These are phyloP conservation scores for Palythoa heliodiscus DNA, from an alignment of 92 coral and sea anemone genomes.

Conservation along the genomic window DNA sequence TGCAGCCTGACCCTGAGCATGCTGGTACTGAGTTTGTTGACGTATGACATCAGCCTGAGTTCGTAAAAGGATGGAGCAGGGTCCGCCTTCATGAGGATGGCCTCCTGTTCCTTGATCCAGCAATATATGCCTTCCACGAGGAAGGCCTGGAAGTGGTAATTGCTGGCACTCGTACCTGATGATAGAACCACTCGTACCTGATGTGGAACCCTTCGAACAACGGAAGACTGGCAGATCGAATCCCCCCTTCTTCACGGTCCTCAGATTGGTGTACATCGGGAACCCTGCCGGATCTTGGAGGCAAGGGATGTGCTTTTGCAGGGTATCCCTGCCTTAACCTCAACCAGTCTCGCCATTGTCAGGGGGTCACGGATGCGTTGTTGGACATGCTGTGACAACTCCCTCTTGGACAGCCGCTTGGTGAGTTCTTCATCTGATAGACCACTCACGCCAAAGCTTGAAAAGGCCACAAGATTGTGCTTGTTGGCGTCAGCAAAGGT, in stretches of 20 bases:
- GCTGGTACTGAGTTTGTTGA: background rate
- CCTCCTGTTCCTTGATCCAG: conserved; percentile 44
- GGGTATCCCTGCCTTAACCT: conserved; percentile 50
- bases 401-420: conserved; percentile 26
- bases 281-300: conserved; percentile 66
- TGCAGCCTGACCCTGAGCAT: background rate
- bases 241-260: conserved; percentile 23
- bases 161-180: background rate
- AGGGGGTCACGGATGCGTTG: background rate
- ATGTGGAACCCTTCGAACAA: conserved; percentile 25
- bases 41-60: background rate
- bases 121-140: conserved; percentile 15
- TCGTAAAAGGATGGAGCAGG: background rate
- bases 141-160: conserved; percentile 37
- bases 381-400: conserved; percentile 44
- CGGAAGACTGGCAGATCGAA: background rate
- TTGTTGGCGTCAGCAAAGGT: background rate
- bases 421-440: conserved; percentile 47
- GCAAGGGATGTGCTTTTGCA: conserved; percentile 52
- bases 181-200: too few relatives aligned
- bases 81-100: conserved; percentile 19
- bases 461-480: background rate
- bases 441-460: background rate
- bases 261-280: conserved; percentile 53
- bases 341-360: conserved; percentile 43